Conservation (phyloP, 2,888 invertebrate species). For the Amphimallon solstitiale region DNA sequence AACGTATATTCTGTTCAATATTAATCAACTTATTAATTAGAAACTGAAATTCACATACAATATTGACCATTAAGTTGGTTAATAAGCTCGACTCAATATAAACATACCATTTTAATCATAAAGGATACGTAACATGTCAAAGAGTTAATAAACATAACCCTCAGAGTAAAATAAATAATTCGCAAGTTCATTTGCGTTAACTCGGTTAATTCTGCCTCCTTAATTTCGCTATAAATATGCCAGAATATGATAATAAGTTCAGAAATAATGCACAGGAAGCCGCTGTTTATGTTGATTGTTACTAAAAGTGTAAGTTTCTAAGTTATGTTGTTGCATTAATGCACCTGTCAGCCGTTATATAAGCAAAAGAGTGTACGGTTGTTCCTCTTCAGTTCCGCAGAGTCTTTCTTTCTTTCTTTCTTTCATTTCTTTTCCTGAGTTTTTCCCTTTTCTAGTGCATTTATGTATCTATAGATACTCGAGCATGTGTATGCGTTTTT, state of each 20-base stretch:
- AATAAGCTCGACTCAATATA: no score
- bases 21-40: no score
- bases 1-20: no score
- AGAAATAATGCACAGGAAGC: conserved; percentile 34
- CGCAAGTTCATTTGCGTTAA: no score
- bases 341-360: conserved; percentile 32
- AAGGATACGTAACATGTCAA: no score
- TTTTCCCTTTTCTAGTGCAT: not conserved
- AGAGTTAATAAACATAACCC: no score
- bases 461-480: not conserved
- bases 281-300: conserved; percentile 27
- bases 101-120: no score
- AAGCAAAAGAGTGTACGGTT: not conserved
- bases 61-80: no score
- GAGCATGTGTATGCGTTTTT: conserved; percentile 9
- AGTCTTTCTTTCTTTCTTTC: conserved; percentile 4
- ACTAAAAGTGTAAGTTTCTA: conserved; percentile 23
- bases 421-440: not conserved
- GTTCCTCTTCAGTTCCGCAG: not conserved
- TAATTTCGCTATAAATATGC: conserved; percentile 23
- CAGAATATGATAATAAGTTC: conserved; percentile 18
- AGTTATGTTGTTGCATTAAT: conserved; percentile 25
- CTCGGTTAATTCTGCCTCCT: not conserved
- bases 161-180: no score
- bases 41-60: no score